phyloP scores from a whole-genome alignment of 2,113 vertebrate species.

The Semicossyphus pulcher region DNA sequence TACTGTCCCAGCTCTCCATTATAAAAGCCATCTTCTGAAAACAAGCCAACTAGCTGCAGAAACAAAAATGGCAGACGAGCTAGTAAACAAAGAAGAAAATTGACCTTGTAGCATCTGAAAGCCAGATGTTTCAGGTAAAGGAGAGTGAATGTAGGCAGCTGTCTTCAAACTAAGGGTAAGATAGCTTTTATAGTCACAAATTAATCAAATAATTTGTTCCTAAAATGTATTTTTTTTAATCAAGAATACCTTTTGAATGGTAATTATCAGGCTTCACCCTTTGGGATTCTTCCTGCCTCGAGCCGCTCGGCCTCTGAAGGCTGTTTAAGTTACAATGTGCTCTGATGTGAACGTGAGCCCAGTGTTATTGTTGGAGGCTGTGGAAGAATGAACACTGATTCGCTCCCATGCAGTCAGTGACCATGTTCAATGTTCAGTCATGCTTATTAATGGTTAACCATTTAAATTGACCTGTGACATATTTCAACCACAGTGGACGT shows the following conservation, averaged over 20 bases:
- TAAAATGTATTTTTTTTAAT: neutral
- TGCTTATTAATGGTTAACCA: slow-evolving; percentile 8
- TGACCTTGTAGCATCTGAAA: too few relatives aligned
- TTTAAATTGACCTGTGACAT: neutral
- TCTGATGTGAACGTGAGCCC: slow-evolving; percentile 11
- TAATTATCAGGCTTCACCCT: neutral
- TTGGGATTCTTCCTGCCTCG: neutral
- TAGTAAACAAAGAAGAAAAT: too few relatives aligned
- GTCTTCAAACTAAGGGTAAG: too few relatives aligned
- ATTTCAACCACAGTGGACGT: neutral
- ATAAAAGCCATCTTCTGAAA: too few relatives aligned
- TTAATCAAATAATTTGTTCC: neutral
- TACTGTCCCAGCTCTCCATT: too few relatives aligned
- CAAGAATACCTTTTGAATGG: neutral
- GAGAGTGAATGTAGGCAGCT: too few relatives aligned
- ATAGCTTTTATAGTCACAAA: too few relatives aligned
- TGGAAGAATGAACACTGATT: slow-evolving; percentile 6
- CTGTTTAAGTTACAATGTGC: neutral
- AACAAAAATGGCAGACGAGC: too few relatives aligned
- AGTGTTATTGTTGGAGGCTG: slow-evolving; percentile 37
- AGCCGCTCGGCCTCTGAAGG: slow-evolving; percentile 5
- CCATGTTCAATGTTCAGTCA: slow-evolving; percentile 35
- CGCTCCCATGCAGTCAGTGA: slow-evolving; percentile 15
- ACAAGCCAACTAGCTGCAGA: too few relatives aligned
- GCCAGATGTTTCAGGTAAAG: too few relatives aligned